Evolutionary conservation across 2,113 vertebrate genomes (phyloP).

Genomic region (Lontra canadensis): DNA sequence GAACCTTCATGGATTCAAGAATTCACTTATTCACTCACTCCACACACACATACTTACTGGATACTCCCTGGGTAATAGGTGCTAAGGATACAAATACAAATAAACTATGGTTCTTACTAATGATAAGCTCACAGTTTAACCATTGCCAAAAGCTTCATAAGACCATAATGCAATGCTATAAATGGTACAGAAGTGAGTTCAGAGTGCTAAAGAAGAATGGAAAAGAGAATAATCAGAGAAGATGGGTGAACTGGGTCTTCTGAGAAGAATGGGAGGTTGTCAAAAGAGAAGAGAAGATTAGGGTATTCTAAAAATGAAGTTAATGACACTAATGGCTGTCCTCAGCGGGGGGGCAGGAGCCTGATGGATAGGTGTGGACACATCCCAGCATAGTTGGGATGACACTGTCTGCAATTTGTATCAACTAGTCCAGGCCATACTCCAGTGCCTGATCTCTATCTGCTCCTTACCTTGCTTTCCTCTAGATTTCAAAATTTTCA

Average conservation of each 20-base stretch:
- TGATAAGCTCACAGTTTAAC: not conserved
- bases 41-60: not conserved
- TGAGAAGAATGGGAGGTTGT: not conserved
- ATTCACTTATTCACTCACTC: not conserved
- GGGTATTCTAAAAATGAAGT: not conserved
- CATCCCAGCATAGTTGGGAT: not conserved
- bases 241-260: not conserved
- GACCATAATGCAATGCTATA: not conserved
- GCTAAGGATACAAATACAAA: not conserved
- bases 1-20: not conserved
- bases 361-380: not conserved
- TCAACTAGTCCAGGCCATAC: not conserved
- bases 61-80: not conserved
- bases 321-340: not conserved
- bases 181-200: not conserved
- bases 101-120: not conserved
- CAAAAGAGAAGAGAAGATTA: not conserved
- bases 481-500: not conserved
- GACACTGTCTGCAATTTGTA: not conserved
- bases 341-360: not conserved
- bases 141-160: not conserved
- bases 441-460: not conserved
- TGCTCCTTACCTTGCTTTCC: not conserved
- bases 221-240: not conserved
- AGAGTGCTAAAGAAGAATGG: not conserved